A percentile compares a stretch with the other conserved stretches of the same genome.
phyloP scores from a whole-genome alignment of 2,888 invertebrate genomes.

The Ormyrus thymus region DNA sequence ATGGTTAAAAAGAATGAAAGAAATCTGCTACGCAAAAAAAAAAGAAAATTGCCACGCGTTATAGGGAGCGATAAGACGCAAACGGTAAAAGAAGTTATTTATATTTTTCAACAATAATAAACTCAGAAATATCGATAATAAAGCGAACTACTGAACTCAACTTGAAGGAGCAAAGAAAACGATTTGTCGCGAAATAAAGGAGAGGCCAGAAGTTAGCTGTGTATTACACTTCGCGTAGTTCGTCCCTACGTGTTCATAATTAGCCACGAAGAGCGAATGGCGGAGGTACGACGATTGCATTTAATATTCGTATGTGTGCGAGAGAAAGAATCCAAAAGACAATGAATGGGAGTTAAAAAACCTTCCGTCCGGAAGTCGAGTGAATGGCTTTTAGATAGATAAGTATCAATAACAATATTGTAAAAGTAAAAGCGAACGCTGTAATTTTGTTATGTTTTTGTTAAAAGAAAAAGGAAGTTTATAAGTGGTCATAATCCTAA shows the following conservation, averaged over 20 bases:
- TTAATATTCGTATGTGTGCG: slow-evolving; percentile 13
- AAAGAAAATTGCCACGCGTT: background rate
- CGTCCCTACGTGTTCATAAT: slow-evolving; percentile 50
- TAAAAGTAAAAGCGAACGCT: slow-evolving; percentile 10
- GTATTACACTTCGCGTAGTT: slow-evolving; percentile 31
- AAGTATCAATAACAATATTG: slow-evolving; percentile 25
- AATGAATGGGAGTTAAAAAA: slow-evolving; percentile 26
- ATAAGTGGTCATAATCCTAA: slow-evolving; percentile 31
- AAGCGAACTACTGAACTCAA: background rate
- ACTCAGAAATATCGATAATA: slow-evolving; percentile 29
- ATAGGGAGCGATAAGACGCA: background rate
- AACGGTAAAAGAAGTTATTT: slow-evolving; percentile 14
- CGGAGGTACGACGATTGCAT: background rate
- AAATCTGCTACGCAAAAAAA: background rate
- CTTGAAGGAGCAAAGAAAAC: background rate
- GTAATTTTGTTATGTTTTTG: slow-evolving; percentile 37
- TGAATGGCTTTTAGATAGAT: slow-evolving; percentile 25
- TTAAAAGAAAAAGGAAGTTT: slow-evolving; percentile 24
- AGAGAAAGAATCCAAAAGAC: background rate
- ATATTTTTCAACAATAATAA: slow-evolving; percentile 31
- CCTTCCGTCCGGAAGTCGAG: slow-evolving; percentile 50
- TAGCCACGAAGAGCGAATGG: slow-evolving; percentile 27
- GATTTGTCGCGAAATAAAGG: background rate
- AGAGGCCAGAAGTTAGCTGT: background rate
- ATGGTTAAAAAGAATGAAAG: background rate